Conservation (phyloP, 2,888 invertebrate species). For the Agriopis marginaria region DNA sequence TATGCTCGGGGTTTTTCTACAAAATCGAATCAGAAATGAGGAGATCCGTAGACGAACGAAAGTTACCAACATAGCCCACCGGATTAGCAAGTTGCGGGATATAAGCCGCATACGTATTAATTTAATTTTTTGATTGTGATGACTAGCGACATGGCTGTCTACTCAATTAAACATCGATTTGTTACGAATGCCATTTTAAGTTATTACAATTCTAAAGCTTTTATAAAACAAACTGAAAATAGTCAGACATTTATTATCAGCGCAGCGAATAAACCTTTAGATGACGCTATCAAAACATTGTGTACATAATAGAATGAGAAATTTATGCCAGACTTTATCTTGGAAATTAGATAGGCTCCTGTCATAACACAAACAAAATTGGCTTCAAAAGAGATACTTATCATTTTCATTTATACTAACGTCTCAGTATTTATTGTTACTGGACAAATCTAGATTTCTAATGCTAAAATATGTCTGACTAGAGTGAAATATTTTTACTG, state of each 20-base stretch:
- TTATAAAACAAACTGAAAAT: not conserved
- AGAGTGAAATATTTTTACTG: not conserved
- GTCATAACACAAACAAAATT: conserved; percentile 19
- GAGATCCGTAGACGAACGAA: too few relatives aligned
- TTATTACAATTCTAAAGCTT: not conserved
- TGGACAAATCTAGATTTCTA: conserved; percentile 3
- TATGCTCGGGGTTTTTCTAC: too few relatives aligned
- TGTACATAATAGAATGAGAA: not conserved
- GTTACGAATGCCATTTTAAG: not conserved
- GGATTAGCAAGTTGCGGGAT: too few relatives aligned
- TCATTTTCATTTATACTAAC: conserved; percentile 11
- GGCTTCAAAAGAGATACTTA: conserved; percentile 7
- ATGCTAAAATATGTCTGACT: not conserved
- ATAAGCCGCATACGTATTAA: too few relatives aligned
- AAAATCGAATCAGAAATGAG: too few relatives aligned
- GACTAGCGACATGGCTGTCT: not conserved
- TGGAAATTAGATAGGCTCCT: conserved; percentile 17
- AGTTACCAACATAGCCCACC: too few relatives aligned
- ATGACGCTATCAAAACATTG: conserved; percentile 9
- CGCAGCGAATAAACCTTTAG: not conserved
- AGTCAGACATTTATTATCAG: not conserved
- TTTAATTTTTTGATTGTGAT: too few relatives aligned
- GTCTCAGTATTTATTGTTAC: not conserved
- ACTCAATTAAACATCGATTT: not conserved
- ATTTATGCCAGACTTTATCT: conserved; percentile 15